Evolutionary conservation across 2,888 invertebrate genomes (phyloP).

Genomic region (Sphinx pinastri): DNA sequence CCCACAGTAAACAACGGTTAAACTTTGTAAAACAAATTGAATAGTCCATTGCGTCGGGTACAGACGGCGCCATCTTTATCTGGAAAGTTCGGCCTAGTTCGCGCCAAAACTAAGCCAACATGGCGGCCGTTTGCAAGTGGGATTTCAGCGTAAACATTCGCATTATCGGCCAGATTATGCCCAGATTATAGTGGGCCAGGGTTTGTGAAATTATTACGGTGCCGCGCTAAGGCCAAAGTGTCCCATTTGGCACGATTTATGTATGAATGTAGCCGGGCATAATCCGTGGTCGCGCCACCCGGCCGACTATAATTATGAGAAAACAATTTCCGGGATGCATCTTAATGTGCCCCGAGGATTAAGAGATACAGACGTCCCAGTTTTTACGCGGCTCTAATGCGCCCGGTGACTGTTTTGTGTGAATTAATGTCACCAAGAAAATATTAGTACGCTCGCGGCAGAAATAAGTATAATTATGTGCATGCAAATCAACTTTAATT

Average conservation of each 20-base stretch:
- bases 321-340: slow-evolving; percentile 82
- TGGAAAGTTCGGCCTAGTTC: slow-evolving; percentile 52
- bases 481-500: slow-evolving; percentile 15
- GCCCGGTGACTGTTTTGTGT: slow-evolving; percentile 33
- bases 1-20: slow-evolving; percentile 39
- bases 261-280: slow-evolving; percentile 78
- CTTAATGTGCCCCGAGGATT: slow-evolving; percentile 74
- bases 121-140: slow-evolving; percentile 63
- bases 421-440: slow-evolving; percentile 15
- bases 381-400: slow-evolving; percentile 50
- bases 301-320: slow-evolving; percentile 80
- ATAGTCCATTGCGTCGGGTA: slow-evolving; percentile 45
- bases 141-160: slow-evolving; percentile 77
- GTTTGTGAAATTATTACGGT: slow-evolving; percentile 79
- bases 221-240: slow-evolving; percentile 75
- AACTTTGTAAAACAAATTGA: slow-evolving; percentile 27
- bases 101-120: slow-evolving; percentile 71
- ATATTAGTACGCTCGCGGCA: neutral
- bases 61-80: slow-evolving; percentile 69
- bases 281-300: slow-evolving; percentile 69
- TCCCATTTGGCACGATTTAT: slow-evolving; percentile 81
- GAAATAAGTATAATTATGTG: slow-evolving; percentile 5
- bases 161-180: slow-evolving; percentile 82
- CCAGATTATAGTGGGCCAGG: slow-evolving; percentile 81
- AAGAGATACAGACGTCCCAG: slow-evolving; percentile 58